Conservation (phyloP, 1,140 invertebrate species). For the Teleogryllus occipitalis region DNA sequence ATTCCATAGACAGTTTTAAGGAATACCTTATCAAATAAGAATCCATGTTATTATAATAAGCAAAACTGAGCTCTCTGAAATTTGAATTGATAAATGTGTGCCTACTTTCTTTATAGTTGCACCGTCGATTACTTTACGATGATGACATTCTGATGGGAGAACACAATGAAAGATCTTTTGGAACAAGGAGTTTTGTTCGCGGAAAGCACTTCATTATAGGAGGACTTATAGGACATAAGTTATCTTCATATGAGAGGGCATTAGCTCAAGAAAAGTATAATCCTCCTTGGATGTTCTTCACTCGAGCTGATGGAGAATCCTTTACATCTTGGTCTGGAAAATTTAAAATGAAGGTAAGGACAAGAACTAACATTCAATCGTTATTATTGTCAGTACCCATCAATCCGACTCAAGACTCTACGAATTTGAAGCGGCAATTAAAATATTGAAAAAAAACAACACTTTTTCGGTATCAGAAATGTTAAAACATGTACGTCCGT, state of each 20-base stretch:
- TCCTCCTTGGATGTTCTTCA: slow-evolving; percentile 18
- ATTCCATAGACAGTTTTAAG: too few species aligned
- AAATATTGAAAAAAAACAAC: too few species aligned
- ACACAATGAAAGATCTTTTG: slow-evolving; percentile 51
- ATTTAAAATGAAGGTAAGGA: slow-evolving; percentile 39
- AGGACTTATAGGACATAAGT: slow-evolving; percentile 16
- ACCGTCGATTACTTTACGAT: slow-evolving; percentile 51
- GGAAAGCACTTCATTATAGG: slow-evolving; percentile 38
- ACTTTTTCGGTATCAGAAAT: too few species aligned
- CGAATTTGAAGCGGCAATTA: too few species aligned
- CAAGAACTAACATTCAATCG: too few species aligned
- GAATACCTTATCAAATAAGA: too few species aligned
- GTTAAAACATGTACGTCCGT: too few species aligned
- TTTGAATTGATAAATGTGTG: too few species aligned
- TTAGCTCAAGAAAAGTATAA: slow-evolving; percentile 12
- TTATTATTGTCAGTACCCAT: too few species aligned
- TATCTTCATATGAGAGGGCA: background rate
- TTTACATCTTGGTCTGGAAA: slow-evolving; percentile 36
- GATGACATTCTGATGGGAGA: slow-evolving; percentile 59
- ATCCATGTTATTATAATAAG: too few species aligned
- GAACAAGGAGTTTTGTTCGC: slow-evolving; percentile 47
- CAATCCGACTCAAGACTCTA: too few species aligned
- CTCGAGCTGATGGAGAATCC: slow-evolving; percentile 27
- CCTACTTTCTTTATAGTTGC: slow-evolving; percentile 34
- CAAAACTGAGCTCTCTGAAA: too few species aligned